Conservation (phyloP, 2,113 vertebrate species). For the Campylomormyrus tamandua region DNA sequence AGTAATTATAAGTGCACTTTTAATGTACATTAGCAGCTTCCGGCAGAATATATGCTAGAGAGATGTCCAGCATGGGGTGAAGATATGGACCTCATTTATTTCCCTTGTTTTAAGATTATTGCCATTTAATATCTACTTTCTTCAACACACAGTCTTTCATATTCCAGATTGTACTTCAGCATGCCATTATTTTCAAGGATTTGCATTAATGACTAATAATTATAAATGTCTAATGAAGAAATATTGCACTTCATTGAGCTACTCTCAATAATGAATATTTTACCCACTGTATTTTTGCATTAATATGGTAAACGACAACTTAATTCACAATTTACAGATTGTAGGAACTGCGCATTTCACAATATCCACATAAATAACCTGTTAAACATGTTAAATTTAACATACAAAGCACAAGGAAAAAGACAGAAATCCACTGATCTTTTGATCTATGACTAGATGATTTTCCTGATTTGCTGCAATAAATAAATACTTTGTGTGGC, state of each 20-base stretch:
- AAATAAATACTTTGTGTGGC: not conserved
- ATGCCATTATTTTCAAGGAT: not conserved
- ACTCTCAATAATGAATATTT: not conserved
- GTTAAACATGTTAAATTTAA: not conserved
- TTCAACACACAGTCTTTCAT: not conserved
- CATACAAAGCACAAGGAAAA: not conserved
- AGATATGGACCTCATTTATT: not conserved
- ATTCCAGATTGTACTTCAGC: not conserved
- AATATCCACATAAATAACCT: not conserved
- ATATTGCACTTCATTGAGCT: not conserved
- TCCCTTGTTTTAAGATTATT: constrained; percentile 13
- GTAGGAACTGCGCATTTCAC: not conserved
- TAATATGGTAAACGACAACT: not conserved
- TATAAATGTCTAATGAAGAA: not conserved
- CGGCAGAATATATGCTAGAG: not conserved
- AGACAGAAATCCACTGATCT: not conserved
- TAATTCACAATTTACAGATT: constrained; percentile 2
- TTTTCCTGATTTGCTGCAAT: not conserved
- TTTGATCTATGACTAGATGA: not conserved
- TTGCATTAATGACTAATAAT: not conserved
- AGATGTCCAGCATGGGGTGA: not conserved
- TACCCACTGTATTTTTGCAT: not conserved
- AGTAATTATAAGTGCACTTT: constrained; percentile 32
- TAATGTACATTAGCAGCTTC: constrained; percentile 28
- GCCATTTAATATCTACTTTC: not conserved